Evolutionary conservation across 2,113 vertebrate species (phyloP).

Genomic region (Eptatretus burgeri): DNA sequence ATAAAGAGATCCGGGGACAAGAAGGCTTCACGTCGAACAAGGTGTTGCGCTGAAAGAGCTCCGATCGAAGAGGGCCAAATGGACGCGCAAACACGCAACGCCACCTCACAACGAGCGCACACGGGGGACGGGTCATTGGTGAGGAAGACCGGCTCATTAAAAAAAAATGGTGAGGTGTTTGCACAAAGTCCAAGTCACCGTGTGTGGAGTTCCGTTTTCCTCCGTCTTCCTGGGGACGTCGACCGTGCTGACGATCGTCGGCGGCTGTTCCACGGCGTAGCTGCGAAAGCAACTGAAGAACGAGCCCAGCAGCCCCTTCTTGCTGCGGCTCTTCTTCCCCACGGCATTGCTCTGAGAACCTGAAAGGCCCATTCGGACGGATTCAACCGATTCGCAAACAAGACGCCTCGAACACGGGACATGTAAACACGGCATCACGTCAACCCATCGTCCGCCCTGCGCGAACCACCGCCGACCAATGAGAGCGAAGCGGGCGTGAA

Average conservation of each 20-base stretch:
- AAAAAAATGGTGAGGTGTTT: too few relatives aligned
- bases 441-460: too few relatives aligned
- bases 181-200: constrained; percentile 24
- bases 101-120: too few relatives aligned
- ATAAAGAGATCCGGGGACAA: too few relatives aligned
- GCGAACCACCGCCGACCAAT: too few relatives aligned
- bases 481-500: too few relatives aligned
- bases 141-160: not conserved
- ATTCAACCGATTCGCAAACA: too few relatives aligned
- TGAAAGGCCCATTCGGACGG: not conserved
- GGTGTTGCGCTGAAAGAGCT: not conserved
- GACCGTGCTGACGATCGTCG: constrained; percentile 34
- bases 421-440: too few relatives aligned
- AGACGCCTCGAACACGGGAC: too few relatives aligned
- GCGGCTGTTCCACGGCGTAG: constrained; percentile 54
- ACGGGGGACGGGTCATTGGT: too few relatives aligned
- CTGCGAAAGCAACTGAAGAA: constrained; percentile 96
- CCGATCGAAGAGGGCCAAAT: not conserved
- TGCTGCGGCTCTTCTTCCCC: constrained; percentile 49
- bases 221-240: constrained; percentile 44
- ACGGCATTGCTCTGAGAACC: not conserved
- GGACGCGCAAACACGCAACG: too few relatives aligned
- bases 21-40: not conserved
- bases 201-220: constrained; percentile 65
- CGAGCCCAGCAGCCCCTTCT: constrained; percentile 69